Conservation (phyloP, 2,113 vertebrate genomes). For the Pseudorasbora parva region DNA sequence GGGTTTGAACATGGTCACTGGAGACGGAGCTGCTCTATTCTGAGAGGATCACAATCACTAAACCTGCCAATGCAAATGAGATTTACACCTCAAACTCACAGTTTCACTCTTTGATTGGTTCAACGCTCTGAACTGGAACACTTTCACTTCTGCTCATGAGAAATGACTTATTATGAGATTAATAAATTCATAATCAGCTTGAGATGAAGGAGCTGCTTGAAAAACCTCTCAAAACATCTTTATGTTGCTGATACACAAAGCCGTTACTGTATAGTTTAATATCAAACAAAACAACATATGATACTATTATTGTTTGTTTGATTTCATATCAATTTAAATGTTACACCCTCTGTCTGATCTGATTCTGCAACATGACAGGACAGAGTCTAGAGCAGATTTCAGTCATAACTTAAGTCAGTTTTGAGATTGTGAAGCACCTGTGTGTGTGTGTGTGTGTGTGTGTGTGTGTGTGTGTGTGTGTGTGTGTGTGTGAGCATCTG, state of each 20-base stretch:
- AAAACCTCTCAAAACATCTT: neutral
- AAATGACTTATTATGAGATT: neutral
- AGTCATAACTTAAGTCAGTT: neutral
- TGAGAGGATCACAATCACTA: neutral
- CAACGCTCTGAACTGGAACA: neutral
- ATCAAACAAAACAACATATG: neutral
- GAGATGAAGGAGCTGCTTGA: neutral
- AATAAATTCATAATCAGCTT: neutral
- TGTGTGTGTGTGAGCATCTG: too few species aligned
- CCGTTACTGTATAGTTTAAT: neutral
- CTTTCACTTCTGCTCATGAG: neutral
- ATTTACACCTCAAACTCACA: neutral
- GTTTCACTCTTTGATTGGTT: neutral
- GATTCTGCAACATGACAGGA: too few species aligned
- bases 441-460: constrained; percentile 1
- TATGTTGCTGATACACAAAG: neutral
- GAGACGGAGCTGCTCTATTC: neutral
- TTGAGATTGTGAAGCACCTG: too few species aligned
- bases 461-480: neutral
- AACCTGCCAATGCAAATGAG: neutral
- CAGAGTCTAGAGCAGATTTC: too few species aligned
- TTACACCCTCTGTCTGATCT: too few species aligned
- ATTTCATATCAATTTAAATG: neutral
- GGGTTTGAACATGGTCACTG: neutral
- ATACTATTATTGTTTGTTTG: neutral